Base-by-base conservation (phyloP, 2,888 invertebrate genomes). In the Trissolcus japonicus region DNA sequence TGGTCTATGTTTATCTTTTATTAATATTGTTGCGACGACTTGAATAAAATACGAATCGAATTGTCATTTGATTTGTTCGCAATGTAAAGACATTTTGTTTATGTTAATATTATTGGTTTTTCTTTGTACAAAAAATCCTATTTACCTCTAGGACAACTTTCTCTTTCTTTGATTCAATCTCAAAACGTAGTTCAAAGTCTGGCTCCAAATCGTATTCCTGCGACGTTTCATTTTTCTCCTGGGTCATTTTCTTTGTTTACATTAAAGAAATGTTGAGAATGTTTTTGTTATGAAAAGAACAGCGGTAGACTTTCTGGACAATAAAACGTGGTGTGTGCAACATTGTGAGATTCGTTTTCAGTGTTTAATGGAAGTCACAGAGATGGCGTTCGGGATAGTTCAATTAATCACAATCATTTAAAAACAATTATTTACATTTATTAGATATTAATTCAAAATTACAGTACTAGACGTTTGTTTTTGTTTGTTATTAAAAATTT, bases 161-260 rank as follows among this genome's bases (percentile, higher is more conserved):
- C 86, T 95, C 95, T 88, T 93, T 94, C 89, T 95, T 95, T 4
- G 93, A 92, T 90, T 98, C 98, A 0, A 98, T 95, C 92, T 98
- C 98, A 89, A 98, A 98, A 55, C 98, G 93, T 13, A 98, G 90
- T 89, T 98, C 98, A 7, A 94, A 94, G 86, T 97, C 96, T 0
- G 93, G 91, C 76, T 97, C 97, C 62, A 98, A 90, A 86, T 94
- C 95, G 84, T 94, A 96, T 87, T 97, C 96, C 89, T 92, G 51
- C 14, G 11, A 21, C 4, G 19, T 9, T 51, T 51, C 17, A 9
- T 51, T 51, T 40, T 86, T 88, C 62, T 89, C 88, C 51, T 89
- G 89, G 0, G 85, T 81, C 89, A 89, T 88, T 19, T 21, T 17
- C n/a, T 51, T 46, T n/a, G 16, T 46, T 46, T 46, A n/a, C 16